Evolutionary conservation across 2,888 invertebrate genomes (phyloP).

Genomic region (Muschampia plurimacula): DNA sequence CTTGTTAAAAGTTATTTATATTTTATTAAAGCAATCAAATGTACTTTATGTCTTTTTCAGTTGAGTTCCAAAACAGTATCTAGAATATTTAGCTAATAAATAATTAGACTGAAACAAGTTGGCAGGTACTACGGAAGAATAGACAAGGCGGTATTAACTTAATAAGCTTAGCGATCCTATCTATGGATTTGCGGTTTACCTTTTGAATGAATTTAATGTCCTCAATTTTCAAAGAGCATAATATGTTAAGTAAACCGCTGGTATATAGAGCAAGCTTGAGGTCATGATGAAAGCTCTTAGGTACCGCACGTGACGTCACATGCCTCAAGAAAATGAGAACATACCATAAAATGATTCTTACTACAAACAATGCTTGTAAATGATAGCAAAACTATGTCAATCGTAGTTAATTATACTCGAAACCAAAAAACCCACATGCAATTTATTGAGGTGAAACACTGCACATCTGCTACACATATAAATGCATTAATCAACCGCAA

Average conservation of each 20-base stretch:
- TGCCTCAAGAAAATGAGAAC: conserved; percentile 64
- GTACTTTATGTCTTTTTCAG: not conserved
- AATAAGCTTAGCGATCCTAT: conserved; percentile 21
- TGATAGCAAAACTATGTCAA: not conserved
- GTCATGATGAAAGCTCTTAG: conserved; percentile 78
- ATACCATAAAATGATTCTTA: conserved; percentile 35
- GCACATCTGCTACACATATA: conserved; percentile 35
- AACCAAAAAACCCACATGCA: conserved; percentile 6
- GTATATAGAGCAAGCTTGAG: conserved; percentile 58
- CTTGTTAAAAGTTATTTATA: too few relatives aligned
- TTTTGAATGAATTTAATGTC: conserved; percentile 1
- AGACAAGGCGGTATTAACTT: conserved; percentile 21
- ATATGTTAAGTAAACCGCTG: not conserved
- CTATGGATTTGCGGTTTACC: conserved; percentile 11
- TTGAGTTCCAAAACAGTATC: not conserved
- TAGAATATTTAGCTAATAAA: not conserved
- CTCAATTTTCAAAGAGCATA: not conserved
- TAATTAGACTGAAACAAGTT: conserved; percentile 11
- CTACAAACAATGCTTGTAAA: not conserved
- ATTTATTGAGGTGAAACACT: conserved; percentile 24
- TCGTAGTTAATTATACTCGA: not conserved
- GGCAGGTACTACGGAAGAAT: conserved; percentile 4
- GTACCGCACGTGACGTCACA: conserved; percentile 59
- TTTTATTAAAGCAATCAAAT: not conserved
- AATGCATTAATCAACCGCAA: conserved; percentile 32